Percentiles rank a stretch among this genome's conserved stretches.
phyloP scores from a whole-genome alignment of 2,113 vertebrate species.

The Progne subis region DNA sequence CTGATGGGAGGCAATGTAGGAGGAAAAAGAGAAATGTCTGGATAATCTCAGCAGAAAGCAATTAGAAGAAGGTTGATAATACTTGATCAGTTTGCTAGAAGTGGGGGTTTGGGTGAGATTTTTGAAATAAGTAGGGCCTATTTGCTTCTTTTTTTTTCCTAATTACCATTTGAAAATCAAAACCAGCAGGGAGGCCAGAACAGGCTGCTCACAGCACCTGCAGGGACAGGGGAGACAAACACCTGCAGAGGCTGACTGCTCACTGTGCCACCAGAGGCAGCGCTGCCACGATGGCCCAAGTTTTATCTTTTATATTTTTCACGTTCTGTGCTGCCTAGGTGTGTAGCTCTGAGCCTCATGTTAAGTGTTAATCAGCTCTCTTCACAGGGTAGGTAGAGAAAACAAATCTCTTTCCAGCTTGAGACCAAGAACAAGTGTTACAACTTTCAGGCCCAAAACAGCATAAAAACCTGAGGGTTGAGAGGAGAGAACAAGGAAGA shows the following conservation, averaged over 20 bases:
- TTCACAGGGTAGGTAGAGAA: background rate
- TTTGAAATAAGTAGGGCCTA: background rate
- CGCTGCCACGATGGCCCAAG: background rate
- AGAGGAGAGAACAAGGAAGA: background rate
- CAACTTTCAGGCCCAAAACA: background rate
- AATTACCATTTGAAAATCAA: constrained; percentile 17
- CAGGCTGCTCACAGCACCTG: background rate
- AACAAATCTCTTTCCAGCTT: background rate
- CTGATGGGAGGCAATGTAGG: background rate
- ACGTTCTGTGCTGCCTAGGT: background rate
- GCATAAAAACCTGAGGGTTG: background rate
- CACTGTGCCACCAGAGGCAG: background rate
- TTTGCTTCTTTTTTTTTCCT: background rate
- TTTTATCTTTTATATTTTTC: background rate
- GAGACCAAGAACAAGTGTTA: background rate
- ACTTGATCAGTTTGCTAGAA: constrained; percentile 12
- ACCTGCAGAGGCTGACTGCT: background rate
- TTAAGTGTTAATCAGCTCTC: background rate
- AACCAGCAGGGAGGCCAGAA: constrained; percentile 1
- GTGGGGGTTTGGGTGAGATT: background rate
- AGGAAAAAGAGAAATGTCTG: constrained; percentile 3
- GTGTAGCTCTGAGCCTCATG: background rate
- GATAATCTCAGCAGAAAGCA: constrained; percentile 15
- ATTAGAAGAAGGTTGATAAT: constrained; percentile 26
- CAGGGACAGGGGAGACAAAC: background rate